Evolutionary conservation across 1,140 invertebrate species (phyloP), one percentile per base, ranked within the genome.

Genomic region (Drosophila chauvacae): DNA sequence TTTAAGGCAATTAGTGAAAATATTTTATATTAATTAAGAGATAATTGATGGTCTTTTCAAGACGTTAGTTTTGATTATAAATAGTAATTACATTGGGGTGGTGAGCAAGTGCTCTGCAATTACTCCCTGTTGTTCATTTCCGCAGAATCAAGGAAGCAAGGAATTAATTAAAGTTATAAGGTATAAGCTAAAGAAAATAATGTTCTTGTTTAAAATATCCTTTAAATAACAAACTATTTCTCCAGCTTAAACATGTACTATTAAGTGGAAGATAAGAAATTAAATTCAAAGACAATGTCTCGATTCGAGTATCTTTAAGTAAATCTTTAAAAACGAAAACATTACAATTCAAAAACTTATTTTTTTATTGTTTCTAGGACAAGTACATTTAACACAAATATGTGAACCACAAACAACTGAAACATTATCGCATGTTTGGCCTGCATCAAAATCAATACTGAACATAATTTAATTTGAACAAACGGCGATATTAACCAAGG

Each of bases 401-500:
- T 7, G 28, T 30, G 28, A 30, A 30, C 28, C 10, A 33, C 30
- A 33, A 37, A 55, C 37, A 55, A 39, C 35, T 39, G 35, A 39
- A 55, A 39, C 14, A 2, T 39, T 56, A 39, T 56, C 53, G 35
- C 26, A 10, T 20, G 14, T 41, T 30, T 28, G 37, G 18, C 37
- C 55, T 42, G 26, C 37, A 61, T 61, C 5, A n/a, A 61, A 64
- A 18, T 64, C 26, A 26, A 33, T 64, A 30, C 26, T 41, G 56
- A 10, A 42, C 61, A 65, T 7, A 48, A 41, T 65, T 51, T 44
- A 68, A 66, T 47, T 35, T 42, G 4, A 69, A 30, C 28, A 26
- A 66, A 53, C 37, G 44, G 50, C 63, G 37, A 28, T 44, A 35
- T 65, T 64, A 64, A 37, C 37, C 47, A 28, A 37, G 16, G 62